A percentile compares a stretch with the other conserved stretches of the same genome.
phyloP scores from a whole-genome alignment of 2,113 vertebrate species.

The Chaetops frenatus region DNA sequence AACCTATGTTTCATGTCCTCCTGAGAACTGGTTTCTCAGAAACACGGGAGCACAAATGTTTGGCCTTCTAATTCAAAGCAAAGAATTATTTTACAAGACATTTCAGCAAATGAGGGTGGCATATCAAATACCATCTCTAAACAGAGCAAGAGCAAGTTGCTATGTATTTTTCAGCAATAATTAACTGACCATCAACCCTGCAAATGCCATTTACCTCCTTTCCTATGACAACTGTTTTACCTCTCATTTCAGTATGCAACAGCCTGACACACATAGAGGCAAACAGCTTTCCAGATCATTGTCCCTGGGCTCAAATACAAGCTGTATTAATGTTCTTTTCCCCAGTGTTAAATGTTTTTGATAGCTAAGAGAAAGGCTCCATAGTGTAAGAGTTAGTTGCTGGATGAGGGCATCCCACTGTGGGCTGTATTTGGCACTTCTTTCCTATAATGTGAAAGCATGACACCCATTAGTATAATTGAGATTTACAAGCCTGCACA shows the following conservation, averaged over 20 bases:
- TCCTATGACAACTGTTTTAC: background rate
- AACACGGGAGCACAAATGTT: background rate
- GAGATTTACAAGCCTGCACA: conserved; percentile 57
- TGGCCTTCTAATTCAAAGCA: background rate
- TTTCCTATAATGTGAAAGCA: conserved; percentile 49
- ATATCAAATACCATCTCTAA: background rate
- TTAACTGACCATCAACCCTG: conserved; percentile 20
- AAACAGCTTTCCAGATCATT: conserved; percentile 14
- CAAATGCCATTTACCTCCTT: background rate
- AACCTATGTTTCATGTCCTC: background rate
- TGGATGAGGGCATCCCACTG: conserved; percentile 45
- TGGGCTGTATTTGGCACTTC: conserved; percentile 39
- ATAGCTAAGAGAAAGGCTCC: conserved; percentile 42
- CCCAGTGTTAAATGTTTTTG: conserved; percentile 44
- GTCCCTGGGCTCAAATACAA: background rate
- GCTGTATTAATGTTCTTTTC: conserved; percentile 24
- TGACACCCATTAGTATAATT: conserved; percentile 66
- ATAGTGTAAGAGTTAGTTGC: conserved; percentile 9
- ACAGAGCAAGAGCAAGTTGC: conserved; percentile 31
- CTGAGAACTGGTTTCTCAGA: background rate
- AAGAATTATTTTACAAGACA: conserved; percentile 6
- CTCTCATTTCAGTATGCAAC: background rate
- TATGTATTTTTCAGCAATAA: conserved; percentile 60
- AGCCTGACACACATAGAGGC: background rate
- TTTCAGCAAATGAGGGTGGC: background rate